Percentiles rank a stretch among this genome's conserved stretches.
Evolutionary conservation across 2,888 invertebrate genomes (phyloP).

Genomic region (Teinopalpus imperialis): DNA sequence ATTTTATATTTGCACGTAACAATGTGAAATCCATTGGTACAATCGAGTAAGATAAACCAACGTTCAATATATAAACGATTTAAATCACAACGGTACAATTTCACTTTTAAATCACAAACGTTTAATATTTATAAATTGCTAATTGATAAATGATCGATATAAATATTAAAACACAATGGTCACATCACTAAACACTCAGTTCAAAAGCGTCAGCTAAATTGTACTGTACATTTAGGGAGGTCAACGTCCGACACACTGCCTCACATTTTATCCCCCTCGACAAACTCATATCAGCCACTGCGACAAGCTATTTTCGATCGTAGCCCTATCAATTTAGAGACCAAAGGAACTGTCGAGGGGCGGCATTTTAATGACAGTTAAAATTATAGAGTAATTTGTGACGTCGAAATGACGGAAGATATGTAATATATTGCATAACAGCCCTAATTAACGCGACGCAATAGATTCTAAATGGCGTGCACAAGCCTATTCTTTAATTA

Average conservation of each 20-base stretch:
- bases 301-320: slow-evolving; percentile 32
- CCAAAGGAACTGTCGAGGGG: slow-evolving; percentile 48
- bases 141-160: slow-evolving; percentile 29
- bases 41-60: too few relatives aligned
- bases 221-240: slow-evolving; percentile 60
- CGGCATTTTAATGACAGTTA: slow-evolving; percentile 17
- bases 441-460: slow-evolving; percentile 10
- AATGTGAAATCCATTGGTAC: too few relatives aligned
- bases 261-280: slow-evolving; percentile 51
- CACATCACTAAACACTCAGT: slow-evolving; percentile 53
- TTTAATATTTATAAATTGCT: too few relatives aligned
- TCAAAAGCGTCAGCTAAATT: slow-evolving; percentile 53
- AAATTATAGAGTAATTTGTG: slow-evolving; percentile 20
- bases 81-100: too few relatives aligned
- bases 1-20: too few relatives aligned
- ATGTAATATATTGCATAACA: slow-evolving; percentile 19
- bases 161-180: slow-evolving; percentile 11
- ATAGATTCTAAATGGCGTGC: slow-evolving; percentile 7
- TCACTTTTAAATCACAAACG: too few relatives aligned
- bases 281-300: slow-evolving; percentile 27
- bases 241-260: slow-evolving; percentile 74
- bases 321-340: slow-evolving; percentile 24
- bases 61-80: too few relatives aligned
- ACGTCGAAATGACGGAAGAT: slow-evolving; percentile 17
- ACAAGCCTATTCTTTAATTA: neutral